Base-by-base conservation (phyloP, 2,113 vertebrate species). In the Entomyzon cyanotis region DNA sequence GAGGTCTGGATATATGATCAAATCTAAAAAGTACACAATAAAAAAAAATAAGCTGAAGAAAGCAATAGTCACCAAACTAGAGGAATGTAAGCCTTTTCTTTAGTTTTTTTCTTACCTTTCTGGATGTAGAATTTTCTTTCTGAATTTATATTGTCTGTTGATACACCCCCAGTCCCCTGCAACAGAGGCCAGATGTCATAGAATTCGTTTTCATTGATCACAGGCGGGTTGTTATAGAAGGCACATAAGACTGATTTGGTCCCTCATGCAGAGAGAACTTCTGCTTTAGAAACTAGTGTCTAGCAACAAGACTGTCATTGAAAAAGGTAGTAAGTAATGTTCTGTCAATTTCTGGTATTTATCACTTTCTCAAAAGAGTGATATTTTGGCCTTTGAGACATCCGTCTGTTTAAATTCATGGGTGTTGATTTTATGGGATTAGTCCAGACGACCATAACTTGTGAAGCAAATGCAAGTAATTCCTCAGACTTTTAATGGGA, bases 391-490 rank as follows among this genome's bases (percentile, higher is more conserved):
- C 93, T 96, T 96, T 95, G 50, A 90, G 90, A 91, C 84, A 96
- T 94, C 93, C 95, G 71, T 94, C 93, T 97, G 41, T 88, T 93
- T 94, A 94, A 96, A 73, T 95, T 96, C 83, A 91, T 53, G 77
- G 75, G 89, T 94, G 95, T 89, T 96, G 95, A 97, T 89, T 98
- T 98, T 97, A 96, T 95, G 87, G 85, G 73, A 89, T 94, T 96
- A 89, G 50, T 77, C 94, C 90, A 87, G 83, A 87, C 39, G 37
- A 93, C 71, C 71, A 27, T 82, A 89, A 76, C 56, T 69, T 89
- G 88, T 70, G 95, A 95, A 49, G 46, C 49, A 96, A 96, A 82
- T 76, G 39, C 23, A 78, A 75, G 33, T 69, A 87, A 74, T 62
- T 96, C 74, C 69, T 83, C 27, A 39, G 75, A 68, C 41, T 78